Base-by-base conservation (phyloP, 2,113 vertebrate genomes). In the Notarius quadriscutis region DNA sequence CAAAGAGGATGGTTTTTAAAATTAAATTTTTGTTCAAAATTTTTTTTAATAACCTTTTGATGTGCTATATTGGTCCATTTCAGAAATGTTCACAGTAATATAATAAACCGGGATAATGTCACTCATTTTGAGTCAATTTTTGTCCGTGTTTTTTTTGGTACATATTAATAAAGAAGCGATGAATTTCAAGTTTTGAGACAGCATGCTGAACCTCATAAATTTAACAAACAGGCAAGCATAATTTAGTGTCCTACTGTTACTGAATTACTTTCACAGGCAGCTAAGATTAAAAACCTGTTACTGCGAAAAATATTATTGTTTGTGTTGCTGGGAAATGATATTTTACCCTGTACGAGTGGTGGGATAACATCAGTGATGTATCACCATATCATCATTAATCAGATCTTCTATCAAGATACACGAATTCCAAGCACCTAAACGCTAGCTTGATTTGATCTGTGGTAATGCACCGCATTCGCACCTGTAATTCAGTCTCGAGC, bases 401-500 rank as follows among this genome's bases (percentile, higher is more conserved):
- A 83, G 57, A 48, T 50, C 69, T 78, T 22, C 2, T 75, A 67
- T n/a, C 50, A 53, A 83, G 65, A 72, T 53, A 65, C 65, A 53
- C 20, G 1, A 17, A 79, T 62, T 79, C 60, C 84, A 25, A 63
- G 62, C 48, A n/a, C 57, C 15, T 63, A 41, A 81, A 72, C 53
- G 63, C 63, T 69, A 57, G 63, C 62, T 41, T 48, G 55, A 82
- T 74, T 74, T 83, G 80, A 65, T 53, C 5, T 1, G 69, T 17
- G 81, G 77, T 77, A 83, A 87, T 5, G 67, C 34, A 27, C 79
- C 34, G 71, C 89, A 80, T 69, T 84, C 81, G 48, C 81, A 77
- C 82, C 87, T 84, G 80, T 86, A 53, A 89, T 89, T 91, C 86
- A 84, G 63, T 88, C 72, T 75, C 9, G 34, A 90, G 88, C 83